Base-by-base conservation (phyloP, 2,797 vertebrate species). In the Acanthiza pusilla region DNA sequence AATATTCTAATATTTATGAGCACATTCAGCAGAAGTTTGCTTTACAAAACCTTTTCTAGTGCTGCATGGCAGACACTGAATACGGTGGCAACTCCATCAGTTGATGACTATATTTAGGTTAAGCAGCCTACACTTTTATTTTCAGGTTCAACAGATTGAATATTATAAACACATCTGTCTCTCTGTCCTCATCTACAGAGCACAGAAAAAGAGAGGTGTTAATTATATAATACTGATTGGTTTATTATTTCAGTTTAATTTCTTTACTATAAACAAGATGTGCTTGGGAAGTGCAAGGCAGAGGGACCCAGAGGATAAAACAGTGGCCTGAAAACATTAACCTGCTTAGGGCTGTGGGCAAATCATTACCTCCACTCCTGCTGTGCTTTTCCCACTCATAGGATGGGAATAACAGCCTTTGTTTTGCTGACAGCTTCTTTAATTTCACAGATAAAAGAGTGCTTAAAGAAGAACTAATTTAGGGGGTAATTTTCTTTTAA, bases 1-100 rank as follows among this genome's bases (percentile, higher is more conserved):
- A 92, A 89, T 95, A 89, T 93, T 96, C 92, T 91, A 93, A 96
- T 96, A 94, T 96, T 93, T 96, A 93, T 97, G 70, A 95, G 87
- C 57, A 48, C 73, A 85, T 92, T 93, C 93, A 95, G 87, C 78
- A 85, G 89, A 93, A 89, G 73, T 92, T 78, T 88, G 78, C 66
- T 95, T 91, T 89, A 94, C 82, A 88, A 83, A 88, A 78, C 88
- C 54, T 89, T 42, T 45, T 40, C 13, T 48, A 61, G 54, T 85
- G 70, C 73, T 83, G 48, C 51, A 17, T 80, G 66, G 81, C 84
- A 85, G 78, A 65, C 61, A 58, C 48, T 55, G 78, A 83, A 78
- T 85, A 30, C 0, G 0, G 62, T 62, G 92, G 78, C 61, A 88
- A 5, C 30, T 78, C 70, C 26, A 2, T 26, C 54, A 62, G 47